These are phyloP conservation scores for Octopus bimaculoides DNA, from an alignment of 1,140 invertebrate genomes.

Conservation along the genomic window DNA sequence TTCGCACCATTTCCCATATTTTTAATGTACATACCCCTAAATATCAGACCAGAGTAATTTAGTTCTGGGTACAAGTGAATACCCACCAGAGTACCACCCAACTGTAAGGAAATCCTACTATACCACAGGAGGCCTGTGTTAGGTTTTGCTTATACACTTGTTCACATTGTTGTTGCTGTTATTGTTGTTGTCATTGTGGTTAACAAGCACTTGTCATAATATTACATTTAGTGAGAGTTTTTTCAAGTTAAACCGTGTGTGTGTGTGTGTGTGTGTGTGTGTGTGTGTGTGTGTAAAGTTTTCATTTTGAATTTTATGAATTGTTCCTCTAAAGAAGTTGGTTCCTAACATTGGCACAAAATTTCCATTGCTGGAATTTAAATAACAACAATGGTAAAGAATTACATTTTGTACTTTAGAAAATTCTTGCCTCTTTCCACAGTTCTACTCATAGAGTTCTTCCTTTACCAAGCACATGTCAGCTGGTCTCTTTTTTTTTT, in stretches of 20 bases:
- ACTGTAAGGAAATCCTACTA: not conserved
- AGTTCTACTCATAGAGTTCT: not conserved
- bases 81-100: too few species aligned
- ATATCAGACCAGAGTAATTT: too few species aligned
- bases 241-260: not conserved
- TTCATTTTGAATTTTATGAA: not conserved
- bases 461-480: not conserved
- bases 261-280: conserved; percentile 2
- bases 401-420: not conserved
- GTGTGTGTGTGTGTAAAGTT: not conserved
- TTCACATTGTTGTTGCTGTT: not conserved
- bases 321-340: not conserved
- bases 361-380: not conserved
- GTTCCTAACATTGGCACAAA: not conserved
- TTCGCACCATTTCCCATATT: not conserved
- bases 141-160: not conserved
- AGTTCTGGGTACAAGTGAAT: too few species aligned
- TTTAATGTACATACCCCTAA: not conserved
- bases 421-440: not conserved
- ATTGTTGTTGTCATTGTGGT: not conserved
- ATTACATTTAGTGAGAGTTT: not conserved
- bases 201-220: not conserved
- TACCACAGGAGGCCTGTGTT: not conserved
- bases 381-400: not conserved
- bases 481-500: too few species aligned